These are phyloP conservation scores for Stegophylla sp. DNA, from an alignment of 2,888 invertebrate genomes.

Conservation along the genomic window DNA sequence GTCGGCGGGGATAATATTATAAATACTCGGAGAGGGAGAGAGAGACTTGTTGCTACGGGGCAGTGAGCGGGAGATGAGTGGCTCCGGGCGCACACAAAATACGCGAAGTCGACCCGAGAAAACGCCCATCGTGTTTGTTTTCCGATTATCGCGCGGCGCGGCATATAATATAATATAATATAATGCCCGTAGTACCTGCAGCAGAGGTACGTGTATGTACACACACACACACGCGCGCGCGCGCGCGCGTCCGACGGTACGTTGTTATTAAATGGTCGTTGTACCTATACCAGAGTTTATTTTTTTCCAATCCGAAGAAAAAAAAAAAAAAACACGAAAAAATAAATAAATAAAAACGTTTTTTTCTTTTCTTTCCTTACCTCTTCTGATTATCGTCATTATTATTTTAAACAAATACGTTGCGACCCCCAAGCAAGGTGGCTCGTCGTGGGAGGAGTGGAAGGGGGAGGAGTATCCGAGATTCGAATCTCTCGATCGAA, in stretches of 20 bases:
- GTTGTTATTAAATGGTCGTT: constrained; percentile 53
- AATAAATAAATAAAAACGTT: not conserved
- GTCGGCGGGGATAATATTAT: not conserved
- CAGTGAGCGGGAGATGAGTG: not conserved
- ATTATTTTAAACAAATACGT: not conserved
- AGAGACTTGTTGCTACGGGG: not conserved
- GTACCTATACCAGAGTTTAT: not conserved
- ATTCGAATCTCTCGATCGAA: not conserved
- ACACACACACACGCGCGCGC: not conserved
- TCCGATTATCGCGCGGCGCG: constrained; percentile 51
- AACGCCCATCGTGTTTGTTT: constrained; percentile 59
- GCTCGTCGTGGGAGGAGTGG: not conserved
- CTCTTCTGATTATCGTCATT: not conserved
- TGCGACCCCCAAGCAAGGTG: no score
- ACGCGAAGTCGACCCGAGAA: constrained; percentile 49
- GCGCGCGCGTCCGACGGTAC: constrained; percentile 7
- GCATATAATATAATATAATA: constrained; percentile 2
- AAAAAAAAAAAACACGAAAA: not conserved
- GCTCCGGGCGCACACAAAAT: constrained; percentile 41
- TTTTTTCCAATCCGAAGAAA: not conserved
- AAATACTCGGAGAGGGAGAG: not conserved
- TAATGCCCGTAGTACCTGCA: no score
- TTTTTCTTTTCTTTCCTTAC: not conserved
- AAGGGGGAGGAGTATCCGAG: not conserved
- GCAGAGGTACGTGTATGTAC: no score